Evolutionary conservation across 64 coral and sea anemone species (phyloP), one percentile per base, ranked within the genome.

Genomic region (Platygyra sinensis): DNA sequence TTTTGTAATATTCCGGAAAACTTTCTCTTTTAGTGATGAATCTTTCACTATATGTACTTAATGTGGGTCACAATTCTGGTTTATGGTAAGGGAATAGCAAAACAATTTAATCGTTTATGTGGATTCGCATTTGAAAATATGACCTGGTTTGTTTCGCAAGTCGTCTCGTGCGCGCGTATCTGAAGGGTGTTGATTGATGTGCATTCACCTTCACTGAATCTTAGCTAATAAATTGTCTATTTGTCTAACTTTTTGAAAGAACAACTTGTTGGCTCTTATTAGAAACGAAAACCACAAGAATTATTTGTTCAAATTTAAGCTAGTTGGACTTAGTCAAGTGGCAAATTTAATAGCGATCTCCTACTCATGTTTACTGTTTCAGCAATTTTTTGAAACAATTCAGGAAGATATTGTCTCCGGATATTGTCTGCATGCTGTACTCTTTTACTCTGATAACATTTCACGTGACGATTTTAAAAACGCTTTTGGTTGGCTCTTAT

Each of bases 61-160:
- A 24, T n/a, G 65, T n/a, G 63, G 20, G 65, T 29, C 6, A 28
- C 25, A 10, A n/a, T 8, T n/a, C 20, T 27, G 25, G 65, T 69
- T 69, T 69, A 27, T 22, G 0, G 24, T 10, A n/a, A 27, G 65
- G 22, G 22, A 28, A 7, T 69, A n/a, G 10, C 10, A 57, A 75
- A 75, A 30, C 33, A 11, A 20, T 77, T 9, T 80, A 19, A 80
- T 12, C n/a, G 18, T 63, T 60, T 29, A 61, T 57, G 7, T 62
- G 52, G 12, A 28, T 80, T 80, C 57, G 49, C 11, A 55, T 55
- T 57, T n/a, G 22, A n/a, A 69, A 69, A n/a, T 25, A 69, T 69
- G 22, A 46, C 25, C 65, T 69, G 65, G 65, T 80, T 71, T 85
- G 81, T 85, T 85, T 85, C 80, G 80, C 59, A 42, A 79, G 49